Evolutionary conservation across 2,888 invertebrate genomes (phyloP), one percentile per base, ranked within the genome.

Genomic region (Nomada ruficornis): DNA sequence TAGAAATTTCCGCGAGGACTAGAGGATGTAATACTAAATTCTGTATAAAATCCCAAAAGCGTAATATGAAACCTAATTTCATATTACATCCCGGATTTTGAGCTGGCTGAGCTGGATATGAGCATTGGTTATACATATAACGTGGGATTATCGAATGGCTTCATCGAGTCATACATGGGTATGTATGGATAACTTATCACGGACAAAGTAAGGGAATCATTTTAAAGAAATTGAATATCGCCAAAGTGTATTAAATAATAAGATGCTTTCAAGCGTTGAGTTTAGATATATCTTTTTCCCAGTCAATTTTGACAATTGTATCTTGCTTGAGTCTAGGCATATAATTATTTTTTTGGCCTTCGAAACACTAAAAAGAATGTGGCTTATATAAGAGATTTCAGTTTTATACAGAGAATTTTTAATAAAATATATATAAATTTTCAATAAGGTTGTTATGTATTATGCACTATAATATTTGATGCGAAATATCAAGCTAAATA

Each of bases 1-100:
- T 18, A 20, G 68, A 50, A 67, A 68, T 71, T 63, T 52, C 78
- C 23, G 50, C n/a, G 47, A 42, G 72, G 52, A 50, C 70, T 54
- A 70, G 69, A 23, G 54, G 63, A 77, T 71, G 73, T 77, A 70
- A 85, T 84, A 70, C 71, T 64, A 70, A 77, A 83, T 83, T 82
- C 57, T 26, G 54, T 67, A 75, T 57, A 67, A 64, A 82, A 72
- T 75, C 68, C 60, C 72, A 73, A 79, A 75, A 75, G 69, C 63
- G 74, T 60, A 72, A 82, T 82, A 79, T 75, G 42, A 78, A 74
- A 75, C 60, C 69, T 69, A 81, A 81, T 69, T 67, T 59, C 57
- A 73, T 81, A 77, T 77, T 81, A 75, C 80, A 26, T 70, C 50
- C 15, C 52, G 20, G 82, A 84, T 79, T 78, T 82, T 59, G 64